A percentile compares a stretch with the other conserved stretches of the same genome.
These are phyloP conservation scores for Mycalesis mineus DNA, from an alignment of 2,888 invertebrate species.

Conservation along the genomic window DNA sequence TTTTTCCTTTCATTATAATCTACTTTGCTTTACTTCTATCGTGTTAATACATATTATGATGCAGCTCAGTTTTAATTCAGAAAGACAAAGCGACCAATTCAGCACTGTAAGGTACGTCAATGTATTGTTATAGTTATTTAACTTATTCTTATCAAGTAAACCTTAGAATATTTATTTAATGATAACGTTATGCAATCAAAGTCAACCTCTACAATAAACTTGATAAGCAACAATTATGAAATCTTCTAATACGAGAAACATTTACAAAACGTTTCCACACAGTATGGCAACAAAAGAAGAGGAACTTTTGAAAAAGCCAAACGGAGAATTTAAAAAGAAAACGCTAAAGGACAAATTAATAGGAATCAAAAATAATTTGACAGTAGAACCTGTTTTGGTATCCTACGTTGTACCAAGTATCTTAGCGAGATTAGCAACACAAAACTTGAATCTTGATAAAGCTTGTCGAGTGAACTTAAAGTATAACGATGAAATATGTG, in stretches of 20 bases:
- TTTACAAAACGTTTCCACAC: background rate
- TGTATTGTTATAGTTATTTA: too few relatives aligned
- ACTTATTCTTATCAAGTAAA: too few relatives aligned
- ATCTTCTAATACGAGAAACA: background rate
- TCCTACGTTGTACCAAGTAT: constrained; percentile 81
- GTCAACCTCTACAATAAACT: background rate
- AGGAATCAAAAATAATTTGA: constrained; percentile 76
- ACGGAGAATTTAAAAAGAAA: constrained; percentile 43
- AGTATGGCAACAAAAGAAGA: background rate
- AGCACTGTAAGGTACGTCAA: too few relatives aligned
- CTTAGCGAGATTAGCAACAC: constrained; percentile 85
- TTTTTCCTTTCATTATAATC: too few relatives aligned
- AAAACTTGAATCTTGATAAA: constrained; percentile 90
- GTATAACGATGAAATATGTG: constrained; percentile 83
- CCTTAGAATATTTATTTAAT: background rate
- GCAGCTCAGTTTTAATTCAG: too few relatives aligned
- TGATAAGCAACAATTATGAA: background rate
- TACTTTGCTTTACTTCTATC: too few relatives aligned
- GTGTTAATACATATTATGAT: too few relatives aligned
- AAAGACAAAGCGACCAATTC: too few relatives aligned
- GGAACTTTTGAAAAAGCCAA: constrained; percentile 45
- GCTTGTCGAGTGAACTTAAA: constrained; percentile 88
- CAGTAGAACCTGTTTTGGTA: constrained; percentile 81
- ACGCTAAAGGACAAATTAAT: constrained; percentile 62
- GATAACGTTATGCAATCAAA: background rate